Evolutionary conservation across 2,888 invertebrate species (phyloP).

Genomic region (Bombylius discolor): DNA sequence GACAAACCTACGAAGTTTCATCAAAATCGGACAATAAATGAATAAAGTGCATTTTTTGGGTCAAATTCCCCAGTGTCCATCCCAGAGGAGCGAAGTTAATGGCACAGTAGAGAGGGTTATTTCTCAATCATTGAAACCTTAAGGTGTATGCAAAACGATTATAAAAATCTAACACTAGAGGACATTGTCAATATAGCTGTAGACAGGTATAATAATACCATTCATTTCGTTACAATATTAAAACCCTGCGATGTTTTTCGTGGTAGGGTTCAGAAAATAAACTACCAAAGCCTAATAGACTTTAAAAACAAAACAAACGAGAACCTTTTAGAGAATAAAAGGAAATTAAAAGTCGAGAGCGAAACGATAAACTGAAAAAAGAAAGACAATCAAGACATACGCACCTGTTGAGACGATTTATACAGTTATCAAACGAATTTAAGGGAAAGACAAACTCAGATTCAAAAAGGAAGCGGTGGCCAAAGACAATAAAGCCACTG

Average conservation of each 20-base stretch:
- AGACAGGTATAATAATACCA: conserved; percentile 1
- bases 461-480: conserved; percentile 1
- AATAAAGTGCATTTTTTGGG: no score
- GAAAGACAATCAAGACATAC: neutral
- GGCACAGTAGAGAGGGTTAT: neutral
- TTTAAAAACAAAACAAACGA: neutral
- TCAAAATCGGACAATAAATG: no score
- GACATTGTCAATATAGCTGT: conserved; percentile 2
- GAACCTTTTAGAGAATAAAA: neutral
- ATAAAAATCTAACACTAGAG: neutral
- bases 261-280: neutral
- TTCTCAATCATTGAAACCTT: conserved; percentile 1
- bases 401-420: conserved; percentile 2
- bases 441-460: neutral
- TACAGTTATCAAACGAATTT: neutral
- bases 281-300: neutral
- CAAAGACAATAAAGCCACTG: neutral
- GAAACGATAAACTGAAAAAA: neutral
- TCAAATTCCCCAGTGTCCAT: no score
- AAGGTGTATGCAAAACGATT: neutral
- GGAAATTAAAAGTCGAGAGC: neutral
- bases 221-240: conserved; percentile 1
- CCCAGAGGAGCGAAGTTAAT: neutral
- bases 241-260: conserved; percentile 3
- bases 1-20: no score